Evolutionary conservation across 2,888 invertebrate species (phyloP).

Genomic region (Phaedon cochleariae): DNA sequence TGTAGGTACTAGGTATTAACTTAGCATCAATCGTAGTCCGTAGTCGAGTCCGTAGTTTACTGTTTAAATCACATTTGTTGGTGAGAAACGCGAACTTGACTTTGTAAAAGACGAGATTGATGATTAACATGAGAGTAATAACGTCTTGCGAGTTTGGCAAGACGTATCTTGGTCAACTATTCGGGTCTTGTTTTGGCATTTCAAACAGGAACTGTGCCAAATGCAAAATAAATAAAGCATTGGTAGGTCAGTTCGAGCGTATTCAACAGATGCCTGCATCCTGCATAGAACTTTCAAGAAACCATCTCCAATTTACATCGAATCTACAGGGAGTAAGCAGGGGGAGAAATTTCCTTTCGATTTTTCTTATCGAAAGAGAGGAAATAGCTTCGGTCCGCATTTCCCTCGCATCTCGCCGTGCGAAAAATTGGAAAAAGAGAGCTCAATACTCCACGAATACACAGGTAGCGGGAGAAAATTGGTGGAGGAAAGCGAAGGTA

Average conservation of each 20-base stretch:
- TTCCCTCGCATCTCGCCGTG: no score
- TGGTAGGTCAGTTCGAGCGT: not conserved
- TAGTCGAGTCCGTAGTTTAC: no score
- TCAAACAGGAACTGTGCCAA: not conserved
- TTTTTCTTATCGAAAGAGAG: no score
- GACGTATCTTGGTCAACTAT: not conserved
- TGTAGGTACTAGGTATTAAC: no score
- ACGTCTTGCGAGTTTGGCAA: not conserved
- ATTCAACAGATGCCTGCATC: not conserved
- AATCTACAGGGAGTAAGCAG: no score
- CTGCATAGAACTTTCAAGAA: not conserved
- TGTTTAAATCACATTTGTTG: no score
- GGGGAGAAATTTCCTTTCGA: no score
- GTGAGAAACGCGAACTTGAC: not conserved
- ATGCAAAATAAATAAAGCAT: not conserved
- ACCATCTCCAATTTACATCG: no score
- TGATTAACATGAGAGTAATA: not conserved
- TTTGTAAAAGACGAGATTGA: not conserved
- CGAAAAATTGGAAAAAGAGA: no score
- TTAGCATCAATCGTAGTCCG: no score
- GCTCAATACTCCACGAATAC: not conserved
- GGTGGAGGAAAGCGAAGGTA: slow-evolving; percentile 20
- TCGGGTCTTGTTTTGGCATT: not conserved
- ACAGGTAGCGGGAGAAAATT: not conserved
- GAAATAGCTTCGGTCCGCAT: no score